phyloP scores from a whole-genome alignment of 2,797 vertebrate species.

The Sphenopsis melanotis region DNA sequence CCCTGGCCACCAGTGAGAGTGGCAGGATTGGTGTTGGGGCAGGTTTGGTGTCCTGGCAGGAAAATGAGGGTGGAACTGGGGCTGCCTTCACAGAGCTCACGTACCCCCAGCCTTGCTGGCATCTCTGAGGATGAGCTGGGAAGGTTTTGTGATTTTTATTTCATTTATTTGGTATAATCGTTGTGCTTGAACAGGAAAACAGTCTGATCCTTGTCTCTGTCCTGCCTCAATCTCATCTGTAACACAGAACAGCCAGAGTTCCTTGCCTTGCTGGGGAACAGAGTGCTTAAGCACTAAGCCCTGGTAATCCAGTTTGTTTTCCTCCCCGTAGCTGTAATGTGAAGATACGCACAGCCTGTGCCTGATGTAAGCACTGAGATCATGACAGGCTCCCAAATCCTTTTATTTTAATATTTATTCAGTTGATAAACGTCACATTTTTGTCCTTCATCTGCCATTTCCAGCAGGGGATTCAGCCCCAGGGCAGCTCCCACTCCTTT shows the following conservation, averaged over 20 bases:
- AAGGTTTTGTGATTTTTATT: background rate
- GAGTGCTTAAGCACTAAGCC: slow-evolving; percentile 35
- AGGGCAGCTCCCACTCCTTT: background rate
- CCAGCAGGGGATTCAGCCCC: background rate
- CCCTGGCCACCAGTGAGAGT: background rate
- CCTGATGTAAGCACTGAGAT: slow-evolving; percentile 46
- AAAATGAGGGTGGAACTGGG: background rate
- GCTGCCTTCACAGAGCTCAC: background rate
- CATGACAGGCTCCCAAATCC: slow-evolving; percentile 20
- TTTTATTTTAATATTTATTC: slow-evolving; percentile 39
- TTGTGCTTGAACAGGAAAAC: background rate
- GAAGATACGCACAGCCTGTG: slow-evolving; percentile 42
- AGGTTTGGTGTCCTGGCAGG: background rate
- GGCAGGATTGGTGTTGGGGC: too few species aligned
- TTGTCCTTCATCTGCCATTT: background rate
- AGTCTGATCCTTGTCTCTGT: background rate
- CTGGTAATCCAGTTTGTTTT: slow-evolving; percentile 50
- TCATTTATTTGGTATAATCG: background rate
- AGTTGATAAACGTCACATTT: background rate
- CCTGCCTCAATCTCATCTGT: background rate
- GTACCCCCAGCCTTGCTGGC: background rate
- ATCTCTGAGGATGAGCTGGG: background rate
- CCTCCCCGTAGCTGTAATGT: background rate
- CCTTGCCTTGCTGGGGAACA: background rate
- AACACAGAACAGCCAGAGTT: background rate